Base-by-base conservation (phyloP, 1,140 invertebrate genomes). In the Archivesica marissinica region DNA sequence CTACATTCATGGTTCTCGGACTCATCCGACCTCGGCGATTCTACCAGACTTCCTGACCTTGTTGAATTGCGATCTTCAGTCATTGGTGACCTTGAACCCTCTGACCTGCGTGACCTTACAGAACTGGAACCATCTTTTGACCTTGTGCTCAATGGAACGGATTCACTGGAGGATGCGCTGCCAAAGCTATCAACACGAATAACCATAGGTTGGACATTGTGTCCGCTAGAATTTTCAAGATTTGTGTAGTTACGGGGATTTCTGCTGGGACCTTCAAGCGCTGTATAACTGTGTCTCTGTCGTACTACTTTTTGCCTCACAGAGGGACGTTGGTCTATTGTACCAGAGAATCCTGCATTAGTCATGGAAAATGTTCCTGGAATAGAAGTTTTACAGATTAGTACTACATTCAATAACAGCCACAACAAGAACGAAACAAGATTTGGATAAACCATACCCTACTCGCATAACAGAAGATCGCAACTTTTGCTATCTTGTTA, bases 91-190 rank as follows among this genome's bases (percentile, higher is more conserved):
- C 39, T 30, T 44, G 23, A 33, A 75, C 28, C 28, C 17, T 75
- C 13, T 35, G 44, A 56, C 41, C 28, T 52, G 17, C 41, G n/a
- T 75, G 72, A 75, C 47, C 72, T 75, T 70, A 41, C 35, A 44
- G 38, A 44, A 9, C 39, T 33, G n/a, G 72, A 47, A 20, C 28
- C 72, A 52, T 17, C 47, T 38, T 56, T 47, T 52, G 44, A 56
- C 35, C 50, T 75, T 52, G 72, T 11, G 17, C 72, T 75, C 20
- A 25, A 47, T 33, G 47, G 50, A 35, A 33, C 54, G 2, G 44
- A 33, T 20, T 11, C n/a, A 66, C n/a, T 56, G 15, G 13, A 23
- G 1, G 72, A 75, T 2, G n/a, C 7, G 20, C 23, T 50, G 1
- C 2, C 3, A 28, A 59, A 59, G 20, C n/a, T 68, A 23, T 68